phyloP scores from a whole-genome alignment of 2,888 invertebrate species.

The Thumatha senex region DNA sequence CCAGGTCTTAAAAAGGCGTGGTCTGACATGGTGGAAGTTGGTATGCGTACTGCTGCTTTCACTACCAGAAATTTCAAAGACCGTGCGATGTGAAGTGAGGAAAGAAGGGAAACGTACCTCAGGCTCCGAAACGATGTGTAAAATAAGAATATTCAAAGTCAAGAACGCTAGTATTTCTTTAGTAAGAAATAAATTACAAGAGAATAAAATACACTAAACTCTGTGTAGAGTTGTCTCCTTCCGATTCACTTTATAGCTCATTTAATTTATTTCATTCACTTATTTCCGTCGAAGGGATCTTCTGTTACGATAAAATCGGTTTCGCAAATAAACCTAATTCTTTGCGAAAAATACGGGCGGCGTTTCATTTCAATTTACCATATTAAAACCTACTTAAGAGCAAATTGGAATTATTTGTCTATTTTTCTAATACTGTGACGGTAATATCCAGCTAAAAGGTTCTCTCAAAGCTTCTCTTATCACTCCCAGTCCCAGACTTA shows the following conservation, averaged over 20 bases:
- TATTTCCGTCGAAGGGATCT: constrained; percentile 73
- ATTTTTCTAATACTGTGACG: no score
- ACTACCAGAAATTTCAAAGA: no score
- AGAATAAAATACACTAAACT: constrained; percentile 56
- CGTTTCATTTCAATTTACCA: constrained; percentile 81
- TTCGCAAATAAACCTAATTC: constrained; percentile 78
- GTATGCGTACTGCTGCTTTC: no score
- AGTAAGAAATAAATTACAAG: constrained; percentile 22
- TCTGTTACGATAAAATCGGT: constrained; percentile 73
- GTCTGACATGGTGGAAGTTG: no score
- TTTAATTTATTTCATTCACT: constrained; percentile 79
- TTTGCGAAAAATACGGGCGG: constrained; percentile 70
- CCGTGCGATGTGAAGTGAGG: no score
- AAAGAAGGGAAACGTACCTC: no score
- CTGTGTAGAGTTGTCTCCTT: constrained; percentile 63
- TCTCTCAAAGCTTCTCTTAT: no score
- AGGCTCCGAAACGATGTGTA: no score
- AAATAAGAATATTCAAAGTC: not conserved
- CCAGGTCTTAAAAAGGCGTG: no score
- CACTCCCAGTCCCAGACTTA: no score
- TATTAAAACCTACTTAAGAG: constrained; percentile 60
- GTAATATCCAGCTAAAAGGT: no score
- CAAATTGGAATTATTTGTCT: no score
- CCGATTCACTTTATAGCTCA: constrained; percentile 74
- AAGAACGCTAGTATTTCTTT: constrained; percentile 2